Base-by-base conservation (phyloP, 2,888 invertebrate genomes). In the Xestia sexstrigata region DNA sequence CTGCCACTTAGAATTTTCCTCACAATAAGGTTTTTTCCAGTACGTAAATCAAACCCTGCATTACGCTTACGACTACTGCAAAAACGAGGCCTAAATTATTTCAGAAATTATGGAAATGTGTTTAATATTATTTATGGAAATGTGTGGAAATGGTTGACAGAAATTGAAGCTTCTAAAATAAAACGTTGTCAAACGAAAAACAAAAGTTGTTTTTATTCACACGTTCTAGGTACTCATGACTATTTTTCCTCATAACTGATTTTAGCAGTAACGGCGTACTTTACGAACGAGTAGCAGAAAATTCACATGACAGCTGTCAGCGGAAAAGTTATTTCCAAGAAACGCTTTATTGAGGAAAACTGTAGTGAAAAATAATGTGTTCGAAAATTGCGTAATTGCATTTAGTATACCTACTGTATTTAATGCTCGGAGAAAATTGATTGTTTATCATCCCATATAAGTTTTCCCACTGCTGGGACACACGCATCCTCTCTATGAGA, bases 231-330 rank as follows among this genome's bases (percentile, higher is more conserved):
- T 70, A 26, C 0, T 42, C 2, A 9, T 20, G 17, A 60, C 30
- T 35, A 26, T 49, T 17, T 52, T 65, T 47, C 30, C 35, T 1
- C 9, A 8, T 9, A 26, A 13, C 17, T 13, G 17, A 26, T 58
- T 63, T 60, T 26, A 45, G 13, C 30, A 9, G n/a, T 30, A 42
- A 30, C 20, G 6, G 42, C n/a, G n/a, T 35, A 13, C 45, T 47
- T 26, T 30, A 47, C 47, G 13, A 39, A 9, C n/a, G 35, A 39
- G 35, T 47, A 47, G 17, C 23, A 23, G 63, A 23, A 39, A 78
- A 63, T 55, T 47, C 45, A 39, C 17, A 26, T 63, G 70, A 55
- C 55, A 78, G 45, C 63, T 71, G 78, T 65, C 63, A 78, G n/a
- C 45, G 52, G 13, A n/a, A 63, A 70, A 78, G 26, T 65, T 78